Base-by-base conservation (phyloP, 2,113 vertebrate genomes). In the Pontoporia blainvillei region DNA sequence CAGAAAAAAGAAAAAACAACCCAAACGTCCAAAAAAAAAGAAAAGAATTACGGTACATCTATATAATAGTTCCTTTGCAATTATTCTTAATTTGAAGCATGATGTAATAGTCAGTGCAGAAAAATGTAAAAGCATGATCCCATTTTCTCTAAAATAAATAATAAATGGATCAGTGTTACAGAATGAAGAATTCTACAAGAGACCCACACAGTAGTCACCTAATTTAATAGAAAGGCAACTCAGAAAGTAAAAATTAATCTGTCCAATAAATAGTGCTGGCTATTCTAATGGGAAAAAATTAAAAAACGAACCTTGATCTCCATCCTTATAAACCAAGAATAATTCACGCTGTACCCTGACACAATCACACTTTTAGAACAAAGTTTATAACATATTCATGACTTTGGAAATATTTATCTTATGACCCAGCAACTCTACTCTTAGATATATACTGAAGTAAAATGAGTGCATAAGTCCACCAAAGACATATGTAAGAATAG, bases 71-170 rank as follows among this genome's bases (percentile, higher is more conserved):
- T 84, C 3, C 85, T 81, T 59, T 52, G 41, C 18, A 59, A 36
- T 72, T 72, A 72, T 86, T 91, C 82, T 92, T 64, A 81, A 86
- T 72, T 72, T 86, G 34, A 95, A 90, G 69, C 73, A 88, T 25
- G 27, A 75, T 10, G 5, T 49, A 72, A 89, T 52, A 83, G 21
- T 92, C 71, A 91, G 9, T 86, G 5, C 36, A 93, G 62, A 71
- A 86, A 93, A 73, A 52, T 29, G 59, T 84, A 59, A 84, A 81
- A 87, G n/a, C 62, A 83, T 62, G 31, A 85, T 72, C 3, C 57
- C 62, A 90, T 29, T 83, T 92, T 71, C 41, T 94, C 90, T 61
- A 91, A 84, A 87, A 94, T 83, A 94, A 85, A 90, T 91, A 54
- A 72, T 73, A 86, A 95, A 78, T 20, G 81, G 34, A 78, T 86